Percentiles rank a stretch among this genome's conserved stretches.
Evolutionary conservation across 2,888 invertebrate species (phyloP).

Genomic region (Sclerodermus sp.): DNA sequence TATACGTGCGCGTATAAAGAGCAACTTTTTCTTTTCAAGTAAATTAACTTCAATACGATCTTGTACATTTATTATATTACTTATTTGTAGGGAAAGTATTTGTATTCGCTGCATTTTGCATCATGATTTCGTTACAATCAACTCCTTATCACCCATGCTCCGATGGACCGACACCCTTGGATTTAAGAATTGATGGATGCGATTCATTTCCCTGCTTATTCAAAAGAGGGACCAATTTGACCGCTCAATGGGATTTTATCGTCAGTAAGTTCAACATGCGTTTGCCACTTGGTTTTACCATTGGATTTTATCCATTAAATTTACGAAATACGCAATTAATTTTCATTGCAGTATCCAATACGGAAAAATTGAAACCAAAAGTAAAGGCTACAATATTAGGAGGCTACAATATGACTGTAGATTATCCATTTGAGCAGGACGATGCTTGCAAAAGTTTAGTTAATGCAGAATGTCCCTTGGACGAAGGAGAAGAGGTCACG

Average conservation of each 20-base stretch:
- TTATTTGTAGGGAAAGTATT: conserved; percentile 26
- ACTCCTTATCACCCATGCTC: conserved; percentile 19
- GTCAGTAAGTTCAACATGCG: conserved; percentile 26
- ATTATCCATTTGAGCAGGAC: conserved; percentile 38
- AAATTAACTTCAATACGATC: no score
- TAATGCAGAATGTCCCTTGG: conserved; percentile 45
- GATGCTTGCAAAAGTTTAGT: conserved; percentile 41
- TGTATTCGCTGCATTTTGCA: conserved; percentile 25
- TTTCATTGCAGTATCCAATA: conserved; percentile 29
- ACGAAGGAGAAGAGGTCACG: conserved; percentile 38
- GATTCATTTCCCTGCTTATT: conserved; percentile 27
- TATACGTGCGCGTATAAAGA: no score
- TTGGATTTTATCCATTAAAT: background rate
- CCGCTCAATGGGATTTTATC: conserved; percentile 29
- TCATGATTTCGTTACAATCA: conserved; percentile 24
- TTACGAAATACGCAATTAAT: background rate
- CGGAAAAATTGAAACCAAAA: conserved; percentile 30
- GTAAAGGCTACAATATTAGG: conserved; percentile 37
- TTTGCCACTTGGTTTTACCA: no score
- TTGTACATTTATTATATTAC: background rate
- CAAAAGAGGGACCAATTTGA: conserved; percentile 21
- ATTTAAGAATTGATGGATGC: conserved; percentile 31
- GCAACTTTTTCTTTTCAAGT: no score
- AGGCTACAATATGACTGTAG: conserved; percentile 6
- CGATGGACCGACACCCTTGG: conserved; percentile 15